These are phyloP conservation scores for Bombus difficillimus DNA, from an alignment of 1,140 invertebrate species.

Conservation along the genomic window DNA sequence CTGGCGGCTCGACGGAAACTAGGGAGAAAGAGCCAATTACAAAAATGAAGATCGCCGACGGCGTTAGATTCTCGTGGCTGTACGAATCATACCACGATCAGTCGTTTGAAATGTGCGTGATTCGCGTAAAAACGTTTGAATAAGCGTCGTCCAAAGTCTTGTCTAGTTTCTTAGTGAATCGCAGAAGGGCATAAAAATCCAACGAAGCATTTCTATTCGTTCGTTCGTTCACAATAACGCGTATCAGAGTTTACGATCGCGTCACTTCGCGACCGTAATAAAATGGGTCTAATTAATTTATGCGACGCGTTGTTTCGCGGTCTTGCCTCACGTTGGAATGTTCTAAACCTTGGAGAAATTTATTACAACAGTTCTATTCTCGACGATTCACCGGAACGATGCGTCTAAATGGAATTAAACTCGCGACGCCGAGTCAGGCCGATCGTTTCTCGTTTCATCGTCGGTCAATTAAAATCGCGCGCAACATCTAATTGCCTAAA, in stretches of 20 bases:
- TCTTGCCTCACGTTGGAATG: neutral
- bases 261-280: conserved; percentile 2
- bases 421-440: no score
- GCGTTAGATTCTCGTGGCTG: neutral
- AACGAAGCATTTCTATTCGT: neutral
- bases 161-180: neutral
- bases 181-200: neutral
- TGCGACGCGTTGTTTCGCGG: neutral
- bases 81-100: no score
- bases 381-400: neutral
- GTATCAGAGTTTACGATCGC: neutral
- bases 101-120: neutral
- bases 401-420: neutral
- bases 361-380: neutral
- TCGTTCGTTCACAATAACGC: neutral
- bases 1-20: neutral
- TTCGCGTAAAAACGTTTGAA: neutral
- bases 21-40: neutral
- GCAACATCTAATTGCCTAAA: conserved; percentile 1
- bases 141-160: neutral
- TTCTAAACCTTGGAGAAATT: neutral
- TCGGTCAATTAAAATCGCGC: neutral
- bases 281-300: conserved; percentile 11
- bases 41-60: neutral
- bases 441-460: neutral